Evolutionary conservation across 2,797 vertebrate genomes (phyloP), one percentile per base, ranked within the genome.

Genomic region (Sciurus vulgaris): DNA sequence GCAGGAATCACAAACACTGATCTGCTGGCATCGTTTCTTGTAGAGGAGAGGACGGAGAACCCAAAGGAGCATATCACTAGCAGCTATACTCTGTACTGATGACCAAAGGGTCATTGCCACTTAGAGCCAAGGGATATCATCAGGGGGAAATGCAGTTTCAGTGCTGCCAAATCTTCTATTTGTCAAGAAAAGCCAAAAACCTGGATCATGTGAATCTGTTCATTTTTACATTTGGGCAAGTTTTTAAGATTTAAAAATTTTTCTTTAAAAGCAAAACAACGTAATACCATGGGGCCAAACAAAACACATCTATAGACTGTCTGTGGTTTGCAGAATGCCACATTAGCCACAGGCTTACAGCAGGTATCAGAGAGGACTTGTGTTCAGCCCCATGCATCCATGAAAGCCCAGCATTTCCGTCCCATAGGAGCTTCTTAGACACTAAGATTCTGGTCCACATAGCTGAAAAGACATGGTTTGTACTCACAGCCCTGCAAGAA

Each of bases 141-240:
- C 22, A 30, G 41, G 41, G 90, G 17, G 51, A 93, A 92, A 96
- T 18, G 33, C 15, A 89, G 35, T 47, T 41, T 91, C 73, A 28
- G 54, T 15, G 22, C 83, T 56, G 18, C 76, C 92, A 82, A 56
- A 67, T 65, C 59, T 91, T 38, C 35, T n/a, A 49, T 69, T 89
- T 89, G 74, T 63, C 79, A 89, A 87, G 49, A 92, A 83, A 89
- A 95, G 41, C 35, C 63, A 59, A 49, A 83, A 74, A 79, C 44
- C 26, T 90, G 8, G 22, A 69, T 76, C 38, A 18, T 59, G 33
- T 70, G 18, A 89, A 12, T 82, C 61, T 88, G 63, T 65, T 26
- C 69, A 74, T 54, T 89, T 90, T 92, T 96, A 79, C 49, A 90
- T 74, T 63, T 83, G 15, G 63, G 47, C 17, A 49, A 61, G 65